Conservation (phyloP, 2,113 vertebrate species). For the Clarias magur region DNA sequence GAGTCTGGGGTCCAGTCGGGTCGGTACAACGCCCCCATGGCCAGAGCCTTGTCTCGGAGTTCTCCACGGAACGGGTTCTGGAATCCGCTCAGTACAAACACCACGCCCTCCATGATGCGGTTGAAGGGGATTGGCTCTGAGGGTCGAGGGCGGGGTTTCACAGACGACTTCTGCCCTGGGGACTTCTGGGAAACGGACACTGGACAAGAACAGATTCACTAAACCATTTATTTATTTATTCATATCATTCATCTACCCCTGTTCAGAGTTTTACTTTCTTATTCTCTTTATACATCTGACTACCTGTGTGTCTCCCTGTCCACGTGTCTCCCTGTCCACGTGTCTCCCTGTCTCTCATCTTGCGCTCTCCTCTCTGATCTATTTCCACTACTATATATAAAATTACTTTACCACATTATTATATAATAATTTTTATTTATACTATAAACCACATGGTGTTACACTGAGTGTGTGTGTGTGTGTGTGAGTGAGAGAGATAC, state of each 20-base stretch:
- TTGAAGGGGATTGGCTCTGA: slow-evolving; percentile 65
- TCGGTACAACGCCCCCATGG: slow-evolving; percentile 85
- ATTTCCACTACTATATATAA: not conserved
- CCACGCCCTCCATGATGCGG: slow-evolving; percentile 78
- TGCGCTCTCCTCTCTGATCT: too few relatives aligned
- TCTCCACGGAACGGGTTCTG: slow-evolving; percentile 89
- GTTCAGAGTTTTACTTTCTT: not conserved
- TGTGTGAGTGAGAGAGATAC: not conserved
- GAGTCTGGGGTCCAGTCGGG: slow-evolving; percentile 84
- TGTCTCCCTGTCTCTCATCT: too few relatives aligned
- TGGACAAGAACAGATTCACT: slow-evolving; percentile 32
- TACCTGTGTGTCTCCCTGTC: not conserved
- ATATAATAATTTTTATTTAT: too few relatives aligned
- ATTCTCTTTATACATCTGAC: not conserved
- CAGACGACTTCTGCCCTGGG: slow-evolving; percentile 56
- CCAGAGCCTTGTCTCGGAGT: slow-evolving; percentile 85
- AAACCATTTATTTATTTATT: not conserved
- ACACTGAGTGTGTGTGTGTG: not conserved
- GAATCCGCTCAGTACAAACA: slow-evolving; percentile 89
- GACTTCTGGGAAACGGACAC: slow-evolving; percentile 60
- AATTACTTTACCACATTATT: too few relatives aligned
- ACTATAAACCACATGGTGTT: not conserved
- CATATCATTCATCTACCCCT: not conserved
- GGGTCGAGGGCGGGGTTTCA: slow-evolving; percentile 26
- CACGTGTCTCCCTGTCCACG: too few relatives aligned